These are phyloP conservation scores for Caenorhabditis remanei DNA, from an alignment of 1,140 invertebrate genomes.

Conservation along the genomic window DNA sequence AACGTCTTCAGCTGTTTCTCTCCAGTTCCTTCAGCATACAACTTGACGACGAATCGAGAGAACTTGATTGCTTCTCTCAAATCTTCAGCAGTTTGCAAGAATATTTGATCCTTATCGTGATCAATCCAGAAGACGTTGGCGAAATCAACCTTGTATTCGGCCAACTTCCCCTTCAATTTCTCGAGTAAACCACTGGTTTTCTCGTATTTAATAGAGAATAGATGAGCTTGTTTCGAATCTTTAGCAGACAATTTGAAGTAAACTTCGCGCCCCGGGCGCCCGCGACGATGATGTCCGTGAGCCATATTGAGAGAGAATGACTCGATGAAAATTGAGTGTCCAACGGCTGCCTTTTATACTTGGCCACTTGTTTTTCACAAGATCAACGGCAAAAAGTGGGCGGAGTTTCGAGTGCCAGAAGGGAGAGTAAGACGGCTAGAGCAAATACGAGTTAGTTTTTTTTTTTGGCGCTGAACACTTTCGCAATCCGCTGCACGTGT, in stretches of 20 bases:
- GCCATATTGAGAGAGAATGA: conserved; percentile 16
- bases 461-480: conserved; percentile 51
- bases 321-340: background rate
- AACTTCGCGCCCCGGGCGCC: conserved; percentile 23
- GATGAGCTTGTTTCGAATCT: conserved; percentile 51
- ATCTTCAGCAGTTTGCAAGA: conserved; percentile 32
- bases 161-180: conserved; percentile 24
- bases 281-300: background rate
- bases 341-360: background rate
- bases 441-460: conserved; percentile 37
- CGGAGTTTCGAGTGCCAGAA: background rate
- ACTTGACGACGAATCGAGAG: conserved; percentile 28
- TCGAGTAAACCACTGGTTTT: conserved; percentile 4
- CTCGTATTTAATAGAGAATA: conserved; percentile 41
- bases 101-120: conserved; percentile 35
- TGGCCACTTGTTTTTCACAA: conserved; percentile 44
- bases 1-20: background rate
- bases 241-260: conserved; percentile 38
- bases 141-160: conserved; percentile 42
- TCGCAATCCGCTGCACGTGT: conserved; percentile 41
- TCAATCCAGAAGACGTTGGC: conserved; percentile 50
- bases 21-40: conserved; percentile 15
- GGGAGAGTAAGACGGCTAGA: conserved; percentile 30
- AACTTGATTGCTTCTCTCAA: conserved; percentile 43
- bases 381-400: conserved; percentile 53